Evolutionary conservation across 1,140 invertebrate genomes (phyloP).

Genomic region (Calosoma granatense): DNA sequence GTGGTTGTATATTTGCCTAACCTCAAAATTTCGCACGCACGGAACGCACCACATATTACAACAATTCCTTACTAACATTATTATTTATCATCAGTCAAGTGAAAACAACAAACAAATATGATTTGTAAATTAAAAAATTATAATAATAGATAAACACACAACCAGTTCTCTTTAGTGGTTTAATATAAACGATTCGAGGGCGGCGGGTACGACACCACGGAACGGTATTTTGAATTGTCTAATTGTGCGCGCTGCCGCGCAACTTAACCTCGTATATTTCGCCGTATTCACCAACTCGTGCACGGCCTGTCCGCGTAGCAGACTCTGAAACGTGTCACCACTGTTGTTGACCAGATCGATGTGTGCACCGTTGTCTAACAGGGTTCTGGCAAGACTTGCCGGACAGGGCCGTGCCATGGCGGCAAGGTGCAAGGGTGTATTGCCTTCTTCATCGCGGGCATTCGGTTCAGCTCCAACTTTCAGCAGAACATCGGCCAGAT

Average conservation of each 20-base stretch:
- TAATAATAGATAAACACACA: too few species aligned
- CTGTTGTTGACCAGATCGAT: conserved; percentile 75
- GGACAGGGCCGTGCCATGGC: conserved; percentile 52
- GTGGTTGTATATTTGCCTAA: too few species aligned
- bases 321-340: conserved; percentile 62
- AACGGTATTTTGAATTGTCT: conserved; percentile 51
- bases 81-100: neutral
- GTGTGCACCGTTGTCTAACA: conserved; percentile 74
- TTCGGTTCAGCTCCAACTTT: conserved; percentile 74
- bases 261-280: conserved; percentile 68
- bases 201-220: conserved; percentile 46
- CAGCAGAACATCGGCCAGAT: conserved; percentile 66
- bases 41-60: neutral
- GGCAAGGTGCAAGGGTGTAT: conserved; percentile 73
- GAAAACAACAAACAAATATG: neutral
- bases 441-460: conserved; percentile 62
- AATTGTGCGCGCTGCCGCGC: conserved; percentile 68
- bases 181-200: conserved; percentile 41
- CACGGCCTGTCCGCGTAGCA: conserved; percentile 50
- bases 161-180: conserved; percentile 45
- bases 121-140: too few species aligned
- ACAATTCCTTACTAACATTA: too few species aligned
- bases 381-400: conserved; percentile 51
- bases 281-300: conserved; percentile 64
- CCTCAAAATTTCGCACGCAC: too few species aligned